A percentile compares a stretch with the other conserved stretches of the same genome.
These are phyloP conservation scores for Drosophila nr. medialis DNA, from an alignment of 2,888 invertebrate genomes.

Conservation along the genomic window DNA sequence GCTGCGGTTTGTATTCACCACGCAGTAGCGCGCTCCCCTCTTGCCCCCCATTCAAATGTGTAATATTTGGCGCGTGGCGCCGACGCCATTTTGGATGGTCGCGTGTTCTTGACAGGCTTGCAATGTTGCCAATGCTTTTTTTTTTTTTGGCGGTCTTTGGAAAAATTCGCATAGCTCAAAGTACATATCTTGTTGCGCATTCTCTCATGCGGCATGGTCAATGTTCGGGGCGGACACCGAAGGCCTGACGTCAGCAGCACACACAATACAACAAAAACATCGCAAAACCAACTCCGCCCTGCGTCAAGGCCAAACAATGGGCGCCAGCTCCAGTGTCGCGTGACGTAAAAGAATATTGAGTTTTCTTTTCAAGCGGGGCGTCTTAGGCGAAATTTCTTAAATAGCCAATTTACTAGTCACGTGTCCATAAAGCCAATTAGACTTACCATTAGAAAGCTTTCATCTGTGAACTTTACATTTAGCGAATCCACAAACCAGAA, in stretches of 20 bases:
- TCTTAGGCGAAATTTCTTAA: conserved; percentile 44
- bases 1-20: conserved; percentile 37
- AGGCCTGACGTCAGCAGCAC: conserved; percentile 66
- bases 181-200: conserved; percentile 74
- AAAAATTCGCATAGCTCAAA: conserved; percentile 14
- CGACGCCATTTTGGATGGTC: conserved; percentile 65
- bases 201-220: conserved; percentile 69
- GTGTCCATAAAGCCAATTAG: conserved; percentile 68
- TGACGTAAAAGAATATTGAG: conserved; percentile 70
- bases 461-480: conserved; percentile 36
- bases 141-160: conserved; percentile 10
- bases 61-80: conserved; percentile 69
- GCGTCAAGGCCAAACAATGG: conserved; percentile 70
- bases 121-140: conserved; percentile 23
- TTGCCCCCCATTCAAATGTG: not conserved
- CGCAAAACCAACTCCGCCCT: conserved; percentile 32
- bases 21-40: not conserved
- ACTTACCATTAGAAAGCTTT: conserved; percentile 49
- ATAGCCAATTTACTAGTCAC: conserved; percentile 58
- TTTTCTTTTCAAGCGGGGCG: conserved; percentile 45
- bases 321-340: conserved; percentile 67
- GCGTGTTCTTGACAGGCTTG: conserved; percentile 61
- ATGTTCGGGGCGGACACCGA: conserved; percentile 46
- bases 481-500: conserved; percentile 53
- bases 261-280: not conserved